phyloP scores from a whole-genome alignment of 2,888 invertebrate genomes.

The Gandaritis pyraliata region DNA sequence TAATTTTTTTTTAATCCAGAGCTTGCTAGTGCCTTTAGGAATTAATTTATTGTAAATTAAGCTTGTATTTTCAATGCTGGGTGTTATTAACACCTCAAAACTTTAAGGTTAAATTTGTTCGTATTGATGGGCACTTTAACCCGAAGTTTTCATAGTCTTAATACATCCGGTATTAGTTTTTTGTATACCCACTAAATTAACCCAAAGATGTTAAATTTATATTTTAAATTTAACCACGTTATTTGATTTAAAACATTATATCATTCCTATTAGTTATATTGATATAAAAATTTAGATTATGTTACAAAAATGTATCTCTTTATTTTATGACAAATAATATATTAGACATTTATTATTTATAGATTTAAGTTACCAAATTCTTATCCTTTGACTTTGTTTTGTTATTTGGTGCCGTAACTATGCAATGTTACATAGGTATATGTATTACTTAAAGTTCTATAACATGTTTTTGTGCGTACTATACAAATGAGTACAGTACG shows the following conservation, averaged over 20 bases:
- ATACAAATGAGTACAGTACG: no score
- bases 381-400: neutral
- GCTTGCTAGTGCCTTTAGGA: conserved; percentile 43
- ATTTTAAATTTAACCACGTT: conserved; percentile 22
- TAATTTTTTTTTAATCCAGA: conserved; percentile 30
- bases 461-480: no score
- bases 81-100: no score
- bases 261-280: conserved; percentile 65
- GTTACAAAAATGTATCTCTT: conserved; percentile 22
- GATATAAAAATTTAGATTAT: conserved; percentile 40
- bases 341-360: conserved; percentile 7
- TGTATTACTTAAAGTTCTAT: neutral
- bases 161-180: no score
- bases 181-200: conserved; percentile 11
- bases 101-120: no score
- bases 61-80: no score
- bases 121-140: no score
- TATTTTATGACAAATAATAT: conserved; percentile 33
- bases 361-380: conserved; percentile 17
- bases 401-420: conserved; percentile 8
- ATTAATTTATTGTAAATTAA: conserved; percentile 3
- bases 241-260: conserved; percentile 35
- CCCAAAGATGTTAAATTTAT: conserved; percentile 46
- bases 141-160: no score
- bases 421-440: conserved; percentile 4